Conservation (phyloP, 2,888 invertebrate genomes). For the Ferrisia virgata region DNA sequence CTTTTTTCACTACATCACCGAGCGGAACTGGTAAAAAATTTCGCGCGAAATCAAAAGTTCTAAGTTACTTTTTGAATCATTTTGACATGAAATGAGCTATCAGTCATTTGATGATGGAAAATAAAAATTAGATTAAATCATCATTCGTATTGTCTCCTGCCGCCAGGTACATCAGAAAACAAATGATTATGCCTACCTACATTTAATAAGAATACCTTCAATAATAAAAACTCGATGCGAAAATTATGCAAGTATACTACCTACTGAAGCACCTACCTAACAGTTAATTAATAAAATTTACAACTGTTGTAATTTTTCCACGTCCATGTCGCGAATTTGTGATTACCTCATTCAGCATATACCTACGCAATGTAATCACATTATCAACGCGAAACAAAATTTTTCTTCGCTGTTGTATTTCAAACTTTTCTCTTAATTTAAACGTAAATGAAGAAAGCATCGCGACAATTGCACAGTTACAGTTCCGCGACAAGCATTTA, state of each 20-base stretch:
- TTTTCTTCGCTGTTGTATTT: neutral
- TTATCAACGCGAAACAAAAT: constrained; percentile 15
- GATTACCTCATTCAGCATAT: neutral
- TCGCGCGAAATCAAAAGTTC: no score
- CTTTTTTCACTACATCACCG: no score
- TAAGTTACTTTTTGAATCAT: no score
- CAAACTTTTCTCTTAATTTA: neutral
- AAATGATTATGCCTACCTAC: no score
- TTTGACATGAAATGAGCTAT: no score
- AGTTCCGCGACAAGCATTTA: neutral
- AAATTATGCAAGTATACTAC: neutral
- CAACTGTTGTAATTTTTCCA: neutral
- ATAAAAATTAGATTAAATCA: no score
- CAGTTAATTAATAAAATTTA: constrained; percentile 24
- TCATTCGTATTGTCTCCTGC: no score
- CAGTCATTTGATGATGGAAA: no score
- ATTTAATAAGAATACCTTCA: neutral
- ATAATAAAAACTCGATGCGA: neutral
- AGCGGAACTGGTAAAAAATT: no score
- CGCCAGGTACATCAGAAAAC: no score
- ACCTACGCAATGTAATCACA: neutral
- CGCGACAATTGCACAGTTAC: neutral
- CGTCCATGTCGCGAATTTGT: neutral
- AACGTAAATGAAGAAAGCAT: neutral
- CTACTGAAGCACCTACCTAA: no score